Evolutionary conservation across 2,797 vertebrate genomes (phyloP), one percentile per base, ranked within the genome.

Genomic region (Trachurus trachurus): DNA sequence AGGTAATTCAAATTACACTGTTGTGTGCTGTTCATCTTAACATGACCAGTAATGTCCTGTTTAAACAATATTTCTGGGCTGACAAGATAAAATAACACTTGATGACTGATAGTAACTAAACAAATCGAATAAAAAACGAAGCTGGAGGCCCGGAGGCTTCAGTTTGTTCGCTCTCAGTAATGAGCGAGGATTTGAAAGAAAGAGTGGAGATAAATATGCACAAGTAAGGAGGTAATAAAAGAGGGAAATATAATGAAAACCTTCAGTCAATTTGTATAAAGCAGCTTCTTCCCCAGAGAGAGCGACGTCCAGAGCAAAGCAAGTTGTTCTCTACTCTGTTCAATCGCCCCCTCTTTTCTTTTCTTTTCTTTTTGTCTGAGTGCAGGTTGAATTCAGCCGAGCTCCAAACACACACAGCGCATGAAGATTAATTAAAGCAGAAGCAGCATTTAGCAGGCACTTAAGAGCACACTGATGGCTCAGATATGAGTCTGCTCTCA

Each of bases 381-480:
- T 72, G 85, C 65, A 50, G 29, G 60, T 26, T 63, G 68, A 34
- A 84, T 87, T 89, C 94, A 96, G 95, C 92, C 94, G 66, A 77
- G 60, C 86, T 78, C 96, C 96, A 95, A 97, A 96, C 26, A 26
- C 26, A 26, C 96, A 95, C 96, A 95, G 94, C 93, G 95, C 97
- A 97, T 97, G 96, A 26, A 97, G 95, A 97, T 97, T 96, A 97
- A 98, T 98, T 98, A 97, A 98, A 95, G 96, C 95, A 95, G 96
- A 95, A 95, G 96, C 96, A 78, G 80, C 97, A 97, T 97, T 97
- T 97, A 97, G 96, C 90, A 94, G 63, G 66, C 86, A 88, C 89
- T 92, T 86, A 87, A 77, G 94, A 96, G 95, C 95, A 95, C 95
- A 91, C 91, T 92, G 95, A 96, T 96, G 97, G 82, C 65, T 66